phyloP scores from a whole-genome alignment of 2,888 invertebrate species.

The Synanthedon formicaeformis region DNA sequence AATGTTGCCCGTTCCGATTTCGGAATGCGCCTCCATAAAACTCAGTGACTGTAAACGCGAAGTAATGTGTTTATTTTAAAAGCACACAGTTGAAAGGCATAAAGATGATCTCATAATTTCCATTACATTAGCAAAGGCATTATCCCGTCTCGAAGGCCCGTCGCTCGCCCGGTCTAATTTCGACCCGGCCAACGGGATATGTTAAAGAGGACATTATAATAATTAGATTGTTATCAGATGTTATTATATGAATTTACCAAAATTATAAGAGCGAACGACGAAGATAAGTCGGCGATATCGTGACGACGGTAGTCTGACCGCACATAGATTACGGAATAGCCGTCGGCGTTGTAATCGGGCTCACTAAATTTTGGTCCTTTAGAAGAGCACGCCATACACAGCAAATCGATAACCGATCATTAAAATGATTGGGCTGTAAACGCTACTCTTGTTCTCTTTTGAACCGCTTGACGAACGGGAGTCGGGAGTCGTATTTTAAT shows the following conservation, averaged over 20 bases:
- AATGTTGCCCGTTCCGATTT: slow-evolving; percentile 6
- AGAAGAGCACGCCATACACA: slow-evolving; percentile 57
- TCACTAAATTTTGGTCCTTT: slow-evolving; percentile 60
- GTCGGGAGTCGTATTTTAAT: slow-evolving; percentile 59
- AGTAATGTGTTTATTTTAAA: slow-evolving; percentile 63
- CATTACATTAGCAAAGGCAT: slow-evolving; percentile 58
- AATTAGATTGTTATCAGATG: slow-evolving; percentile 68
- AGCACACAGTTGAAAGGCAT: slow-evolving; percentile 52
- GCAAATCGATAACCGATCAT: slow-evolving; percentile 67
- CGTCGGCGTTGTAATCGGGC: slow-evolving; percentile 48
- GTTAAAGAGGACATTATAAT: slow-evolving; percentile 69
- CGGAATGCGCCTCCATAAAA: slow-evolving; percentile 25
- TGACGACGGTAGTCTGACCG: slow-evolving; percentile 50
- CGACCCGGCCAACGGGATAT: slow-evolving; percentile 54
- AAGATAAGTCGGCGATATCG: slow-evolving; percentile 62
- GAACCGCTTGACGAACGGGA: slow-evolving; percentile 54
- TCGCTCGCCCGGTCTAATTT: slow-evolving; percentile 47
- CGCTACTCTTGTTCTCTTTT: slow-evolving; percentile 51
- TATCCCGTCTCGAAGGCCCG: slow-evolving; percentile 43
- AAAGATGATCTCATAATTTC: slow-evolving; percentile 60
- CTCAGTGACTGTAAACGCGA: slow-evolving; percentile 23
- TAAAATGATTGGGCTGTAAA: slow-evolving; percentile 66
- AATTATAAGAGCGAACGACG: slow-evolving; percentile 60
- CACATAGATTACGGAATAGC: slow-evolving; percentile 56
- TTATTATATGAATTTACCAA: slow-evolving; percentile 67